Base-by-base conservation (phyloP, 2,888 invertebrate genomes). In the Frankliniella intonsa region DNA sequence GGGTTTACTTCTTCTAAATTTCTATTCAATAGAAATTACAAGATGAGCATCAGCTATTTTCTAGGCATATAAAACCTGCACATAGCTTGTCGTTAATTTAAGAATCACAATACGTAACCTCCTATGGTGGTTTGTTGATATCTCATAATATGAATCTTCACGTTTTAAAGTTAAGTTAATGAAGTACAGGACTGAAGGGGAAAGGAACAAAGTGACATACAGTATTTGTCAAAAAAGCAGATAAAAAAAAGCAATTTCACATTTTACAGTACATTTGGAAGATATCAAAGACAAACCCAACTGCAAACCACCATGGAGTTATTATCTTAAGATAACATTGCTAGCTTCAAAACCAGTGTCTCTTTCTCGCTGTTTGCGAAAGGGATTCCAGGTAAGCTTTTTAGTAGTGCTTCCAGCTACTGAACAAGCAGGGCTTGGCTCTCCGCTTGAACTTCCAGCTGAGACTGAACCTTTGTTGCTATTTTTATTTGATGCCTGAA, bases 341-440 rank as follows among this genome's bases (percentile, higher is more conserved):
- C 80, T 82, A 55, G 69, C 69, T 12, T 76, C 69, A 25, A 84
- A 84, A 27, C 84, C 82, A 9, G 84, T 82, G 25, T 85, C 86
- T 25, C 83, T 83, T n/a, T 84, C 87, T 3, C 90, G 89, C 84
- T 92, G 90, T 81, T 93, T 90, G 83, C 92, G 90, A 88, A 94
- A 94, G 0, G 93, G 93, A 87, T 94, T 94, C 94, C 94, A 94
- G 80, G 86, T 87, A 83, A 85, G 84, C 80, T 86, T 86, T 83
- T 85, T 86, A 81, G 85, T 85, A 88, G 81, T 82, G 38, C 84
- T 83, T 49, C 82, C 83, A 17, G 83, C 80, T 69, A 83, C 82
- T 17, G 81, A 82, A 25, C 82, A 80, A 9, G 80, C 79, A 8
- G 55, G 80, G 50, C 80, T 82, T 81, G 80, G 82, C 69, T 81